phyloP scores from a whole-genome alignment of 2,797 vertebrate genomes.

The Falco peregrinus region DNA sequence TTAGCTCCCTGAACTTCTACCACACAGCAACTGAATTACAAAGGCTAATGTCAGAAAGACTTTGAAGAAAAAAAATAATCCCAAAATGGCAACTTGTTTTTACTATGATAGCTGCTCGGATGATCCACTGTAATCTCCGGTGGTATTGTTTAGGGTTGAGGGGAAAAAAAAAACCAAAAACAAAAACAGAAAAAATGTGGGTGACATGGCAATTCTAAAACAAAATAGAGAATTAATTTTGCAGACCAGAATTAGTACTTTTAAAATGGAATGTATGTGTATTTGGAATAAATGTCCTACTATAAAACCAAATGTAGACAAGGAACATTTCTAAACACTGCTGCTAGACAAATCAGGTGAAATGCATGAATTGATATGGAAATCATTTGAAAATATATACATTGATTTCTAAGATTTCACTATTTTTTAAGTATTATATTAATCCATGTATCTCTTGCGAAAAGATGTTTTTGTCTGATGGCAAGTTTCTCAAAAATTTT shows the following conservation, averaged over 20 bases:
- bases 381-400: neutral
- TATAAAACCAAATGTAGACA: neutral
- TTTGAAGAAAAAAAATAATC: neutral
- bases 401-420: neutral
- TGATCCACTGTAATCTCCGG: neutral
- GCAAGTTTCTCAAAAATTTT: neutral
- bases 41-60: neutral
- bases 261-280: neutral
- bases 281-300: neutral
- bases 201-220: conserved; percentile 1
- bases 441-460: neutral
- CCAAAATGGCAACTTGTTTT: conserved; percentile 20
- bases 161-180: neutral
- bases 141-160: neutral
- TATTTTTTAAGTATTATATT: neutral
- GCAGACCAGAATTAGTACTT: neutral
- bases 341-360: neutral
- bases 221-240: neutral
- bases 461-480: neutral
- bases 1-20: conserved; percentile 21
- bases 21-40: neutral
- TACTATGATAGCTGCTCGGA: neutral
- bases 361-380: neutral
- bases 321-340: neutral
- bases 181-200: neutral